Evolutionary conservation across 92 coral and sea anemone genomes (phyloP), one percentile per base, ranked within the genome.

Genomic region (Zoanthus solanderi): DNA sequence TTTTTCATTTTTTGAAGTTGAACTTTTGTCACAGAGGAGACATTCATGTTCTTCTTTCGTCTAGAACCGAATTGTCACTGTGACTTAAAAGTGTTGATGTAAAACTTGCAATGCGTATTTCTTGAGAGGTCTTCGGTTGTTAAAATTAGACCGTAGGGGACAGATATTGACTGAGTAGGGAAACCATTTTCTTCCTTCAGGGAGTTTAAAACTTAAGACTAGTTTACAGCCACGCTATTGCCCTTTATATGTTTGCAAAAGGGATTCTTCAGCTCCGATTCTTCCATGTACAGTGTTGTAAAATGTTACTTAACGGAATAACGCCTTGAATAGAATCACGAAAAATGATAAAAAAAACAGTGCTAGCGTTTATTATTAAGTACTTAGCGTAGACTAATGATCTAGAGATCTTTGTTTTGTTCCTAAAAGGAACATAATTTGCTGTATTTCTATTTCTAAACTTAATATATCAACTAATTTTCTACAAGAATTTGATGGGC

Each of bases 1-100:
- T 46, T 65, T 66, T 81, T 65, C 28, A 46, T 37, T 37, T 37
- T 37, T 37, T 80, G 75, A 63, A 28, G 61, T 80, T 61, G 16
- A 66, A 66, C 14, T n/a, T 46, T 7, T 17, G 28, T 53, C 46
- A 47, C 37, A 23, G 44, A 63, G 17, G 34, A 37, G 8, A 63
- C 4, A 63, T 17, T 37, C 13, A 37, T 44, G 57, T 28, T 60
- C 23, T 11, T 5, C 11, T 81, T 53, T 65, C 12, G 50, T 66
- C 75, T 16, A 9, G 45, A 30, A n/a, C 46, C 61, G 42, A 37
- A 18, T 66, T 42, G 11, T 79, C 58, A 44, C 44, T 79, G 42
- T 11, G 30, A 31, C 72, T 53, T 17, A 63, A 1, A 67, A 30
- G 9, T 30, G 75, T 30, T 69, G 45, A 34, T 31, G 7, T 10